phyloP scores from a whole-genome alignment of 2,888 invertebrate species.

The Dromius quadrimaculatus region DNA sequence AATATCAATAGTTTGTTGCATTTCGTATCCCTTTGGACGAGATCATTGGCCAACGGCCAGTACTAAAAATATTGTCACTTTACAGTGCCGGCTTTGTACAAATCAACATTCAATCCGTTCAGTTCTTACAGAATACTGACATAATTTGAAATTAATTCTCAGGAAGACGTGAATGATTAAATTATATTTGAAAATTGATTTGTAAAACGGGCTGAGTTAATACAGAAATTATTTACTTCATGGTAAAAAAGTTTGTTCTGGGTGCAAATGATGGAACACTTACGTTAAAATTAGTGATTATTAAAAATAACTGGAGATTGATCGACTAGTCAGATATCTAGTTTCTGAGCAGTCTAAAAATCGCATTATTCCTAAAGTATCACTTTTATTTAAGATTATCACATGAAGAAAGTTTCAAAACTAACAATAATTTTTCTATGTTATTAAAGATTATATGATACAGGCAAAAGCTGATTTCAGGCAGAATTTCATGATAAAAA shows the following conservation, averaged over 20 bases:
- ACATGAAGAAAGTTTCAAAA: no score
- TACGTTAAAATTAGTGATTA: constrained; percentile 11
- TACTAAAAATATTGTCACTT: constrained; percentile 47
- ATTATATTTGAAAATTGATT: not conserved
- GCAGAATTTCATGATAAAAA: no score
- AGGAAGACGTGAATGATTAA: constrained; percentile 4
- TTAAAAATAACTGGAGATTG: not conserved
- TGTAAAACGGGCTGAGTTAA: not conserved
- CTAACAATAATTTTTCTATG: no score
- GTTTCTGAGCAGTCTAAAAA: not conserved
- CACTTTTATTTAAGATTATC: no score
- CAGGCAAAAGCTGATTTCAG: no score
- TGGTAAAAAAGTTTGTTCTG: constrained; percentile 12
- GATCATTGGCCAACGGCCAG: constrained; percentile 56
- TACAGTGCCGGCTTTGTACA: constrained; percentile 21
- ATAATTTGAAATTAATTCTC: not conserved
- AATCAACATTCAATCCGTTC: not conserved
- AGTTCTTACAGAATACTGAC: constrained; percentile 7
- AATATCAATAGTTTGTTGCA: constrained; percentile 57
- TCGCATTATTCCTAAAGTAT: no score
- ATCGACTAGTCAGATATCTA: not conserved
- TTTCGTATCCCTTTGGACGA: constrained; percentile 62
- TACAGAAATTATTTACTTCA: constrained; percentile 9
- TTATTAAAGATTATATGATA: no score
- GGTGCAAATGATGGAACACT: constrained; percentile 36